Percentiles rank a stretch among this genome's conserved stretches.
Evolutionary conservation across 2,888 invertebrate species (phyloP).

Genomic region (Caenorhabditis drosophilae): DNA sequence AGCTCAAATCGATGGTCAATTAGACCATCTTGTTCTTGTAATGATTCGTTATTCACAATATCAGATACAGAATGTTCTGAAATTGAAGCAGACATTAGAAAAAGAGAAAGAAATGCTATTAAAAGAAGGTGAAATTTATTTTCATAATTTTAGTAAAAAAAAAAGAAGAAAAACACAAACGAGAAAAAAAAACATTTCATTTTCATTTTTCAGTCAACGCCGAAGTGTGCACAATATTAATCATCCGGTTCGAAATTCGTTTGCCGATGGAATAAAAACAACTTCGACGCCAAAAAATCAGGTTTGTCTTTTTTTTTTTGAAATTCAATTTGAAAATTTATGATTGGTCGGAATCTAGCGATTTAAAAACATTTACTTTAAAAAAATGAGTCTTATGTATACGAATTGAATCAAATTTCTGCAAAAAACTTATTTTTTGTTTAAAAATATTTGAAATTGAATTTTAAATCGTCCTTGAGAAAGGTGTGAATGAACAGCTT

Average conservation of each 20-base stretch:
- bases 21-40: slow-evolving; percentile 40
- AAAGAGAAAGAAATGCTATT: slow-evolving; percentile 18
- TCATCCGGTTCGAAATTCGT: slow-evolving; percentile 18
- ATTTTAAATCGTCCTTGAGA: too few relatives aligned
- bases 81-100: slow-evolving; percentile 20
- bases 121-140: slow-evolving; percentile 20
- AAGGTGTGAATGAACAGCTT: too few relatives aligned
- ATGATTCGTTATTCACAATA: slow-evolving; percentile 43
- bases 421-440: too few relatives aligned
- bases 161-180: neutral
- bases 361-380: too few relatives aligned
- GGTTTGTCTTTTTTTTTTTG: slow-evolving; percentile 20
- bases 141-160: neutral
- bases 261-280: slow-evolving; percentile 27
- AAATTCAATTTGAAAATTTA: too few relatives aligned
- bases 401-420: too few relatives aligned
- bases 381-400: too few relatives aligned
- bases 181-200: neutral
- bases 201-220: slow-evolving; percentile 36
- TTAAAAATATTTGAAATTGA: too few relatives aligned
- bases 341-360: too few relatives aligned
- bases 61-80: slow-evolving; percentile 43
- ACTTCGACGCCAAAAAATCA: slow-evolving; percentile 36
- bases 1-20: slow-evolving; percentile 33
- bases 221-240: slow-evolving; percentile 35